Conservation (phyloP, 92 coral and sea anemone species). For the Pocillopora grandis region DNA sequence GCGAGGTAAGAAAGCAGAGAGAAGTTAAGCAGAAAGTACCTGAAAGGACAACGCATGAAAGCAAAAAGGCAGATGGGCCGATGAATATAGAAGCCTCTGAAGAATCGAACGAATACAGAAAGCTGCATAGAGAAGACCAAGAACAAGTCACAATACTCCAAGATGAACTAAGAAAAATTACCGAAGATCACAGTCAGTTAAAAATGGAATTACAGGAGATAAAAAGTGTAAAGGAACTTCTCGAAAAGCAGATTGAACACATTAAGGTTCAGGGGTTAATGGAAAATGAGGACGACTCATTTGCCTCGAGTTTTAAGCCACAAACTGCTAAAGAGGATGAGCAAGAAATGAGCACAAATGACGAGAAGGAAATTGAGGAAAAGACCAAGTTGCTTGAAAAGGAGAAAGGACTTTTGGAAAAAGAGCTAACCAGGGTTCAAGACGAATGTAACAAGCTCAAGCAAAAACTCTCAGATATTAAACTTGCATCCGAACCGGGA, state of each 20-base stretch:
- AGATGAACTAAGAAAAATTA: not conserved
- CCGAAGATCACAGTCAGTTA: conserved; percentile 19
- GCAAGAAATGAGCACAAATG: conserved; percentile 32
- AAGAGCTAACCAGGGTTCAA: conserved; percentile 57
- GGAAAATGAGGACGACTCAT: not conserved
- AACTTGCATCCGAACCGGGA: conserved; percentile 10
- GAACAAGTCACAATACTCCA: not conserved
- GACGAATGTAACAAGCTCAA: conserved; percentile 54
- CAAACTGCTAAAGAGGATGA: conserved; percentile 12
- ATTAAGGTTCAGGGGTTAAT: not conserved
- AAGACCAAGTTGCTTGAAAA: conserved; percentile 59
- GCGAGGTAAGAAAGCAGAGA: conserved; percentile 8
- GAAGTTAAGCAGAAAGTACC: conserved; percentile 7
- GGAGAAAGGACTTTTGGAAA: conserved; percentile 51
- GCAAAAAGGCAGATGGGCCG: not conserved
- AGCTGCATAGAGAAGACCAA: not conserved
- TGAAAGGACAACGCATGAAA: not conserved
- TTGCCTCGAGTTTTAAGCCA: conserved; percentile 1
- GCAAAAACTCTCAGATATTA: conserved; percentile 22
- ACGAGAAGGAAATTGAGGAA: conserved; percentile 49
- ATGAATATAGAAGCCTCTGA: not conserved
- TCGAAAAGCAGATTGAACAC: conserved; percentile 16
- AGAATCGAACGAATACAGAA: not conserved
- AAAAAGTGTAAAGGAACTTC: not conserved
- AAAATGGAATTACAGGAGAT: conserved; percentile 11